These are phyloP conservation scores for Dynastes maya DNA, from an alignment of 2,888 invertebrate genomes.

Conservation along the genomic window DNA sequence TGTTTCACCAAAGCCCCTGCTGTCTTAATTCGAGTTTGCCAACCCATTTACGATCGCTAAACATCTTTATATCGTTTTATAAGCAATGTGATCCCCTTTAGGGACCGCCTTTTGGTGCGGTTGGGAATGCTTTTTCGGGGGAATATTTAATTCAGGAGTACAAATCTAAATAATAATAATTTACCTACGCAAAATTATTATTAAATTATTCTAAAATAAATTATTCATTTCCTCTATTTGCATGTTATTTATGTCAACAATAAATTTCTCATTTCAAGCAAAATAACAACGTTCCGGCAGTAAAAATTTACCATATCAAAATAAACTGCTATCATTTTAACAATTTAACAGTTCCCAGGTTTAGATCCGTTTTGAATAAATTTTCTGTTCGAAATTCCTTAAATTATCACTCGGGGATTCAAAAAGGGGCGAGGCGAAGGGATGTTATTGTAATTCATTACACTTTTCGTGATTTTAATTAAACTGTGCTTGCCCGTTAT, in stretches of 20 bases:
- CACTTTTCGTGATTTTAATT: slow-evolving; percentile 38
- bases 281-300: neutral
- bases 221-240: neutral
- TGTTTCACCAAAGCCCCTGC: slow-evolving; percentile 46
- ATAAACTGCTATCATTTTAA: neutral
- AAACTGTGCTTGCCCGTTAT: slow-evolving; percentile 25
- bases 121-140: no score
- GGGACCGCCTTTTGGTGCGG: neutral
- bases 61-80: slow-evolving; percentile 54
- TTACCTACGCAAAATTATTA: slow-evolving; percentile 30
- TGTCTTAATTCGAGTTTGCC: slow-evolving; percentile 56
- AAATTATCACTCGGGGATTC: slow-evolving; percentile 23
- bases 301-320: slow-evolving; percentile 10
- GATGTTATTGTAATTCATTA: slow-evolving; percentile 42
- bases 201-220: slow-evolving; percentile 36
- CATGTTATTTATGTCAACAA: slow-evolving; percentile 1
- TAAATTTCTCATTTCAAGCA: neutral
- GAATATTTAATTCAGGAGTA: no score
- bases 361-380: slow-evolving; percentile 21
- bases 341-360: neutral
- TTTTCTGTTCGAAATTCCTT: slow-evolving; percentile 21
- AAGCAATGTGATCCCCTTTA: slow-evolving; percentile 43
- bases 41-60: slow-evolving; percentile 57
- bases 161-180: no score
- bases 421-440: neutral